Evolutionary conservation across 2,888 invertebrate genomes (phyloP), one percentile per base, ranked within the genome.

Genomic region (Priocnemis perturbator): DNA sequence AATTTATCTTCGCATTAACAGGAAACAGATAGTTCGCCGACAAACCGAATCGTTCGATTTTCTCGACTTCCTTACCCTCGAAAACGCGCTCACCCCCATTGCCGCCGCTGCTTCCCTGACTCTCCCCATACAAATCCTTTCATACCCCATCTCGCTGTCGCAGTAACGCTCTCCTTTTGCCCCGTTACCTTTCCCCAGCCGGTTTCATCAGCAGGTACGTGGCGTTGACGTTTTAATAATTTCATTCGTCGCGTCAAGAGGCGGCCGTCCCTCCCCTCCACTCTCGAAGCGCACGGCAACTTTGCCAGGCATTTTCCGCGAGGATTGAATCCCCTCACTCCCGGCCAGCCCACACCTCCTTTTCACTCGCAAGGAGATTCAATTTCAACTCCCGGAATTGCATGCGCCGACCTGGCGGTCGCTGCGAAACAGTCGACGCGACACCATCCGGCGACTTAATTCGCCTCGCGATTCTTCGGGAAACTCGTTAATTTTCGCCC

Each of bases 201-300:
- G 68, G 78, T 72, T 74, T 69, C 76, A 66, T 71, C 74, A 64
- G 60, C 77, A 57, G 63, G 71, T 79, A 76, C 79, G 66, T 80
- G 79, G 76, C 74, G 79, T 78, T 80, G 79, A 80, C 79, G 73
- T 80, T 80, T 80, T 80, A 80, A 80, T 80, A 80, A 80, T 80
- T 80, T 80, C 79, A 76, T 80, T 78, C 71, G 76, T 52, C 70
- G 68, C 76, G 73, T 71, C 79, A 68, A 73, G 67, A 59, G 66
- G 67, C 63, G 65, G 64, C 44, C 68, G 69, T 70, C 61, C 67
- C 55, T 26, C 26, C 26, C n/a, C n/a, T n/a, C n/a, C n/a, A n/a
- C n/a, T n/a, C n/a, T n/a, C n/a, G 26, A 2, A 5, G 60, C 11
- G 68, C 37, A 11, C 37, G 37, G 37, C 62, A 68, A 64, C 71